phyloP scores from a whole-genome alignment of 2,113 vertebrate genomes.

The Amphiprion percula region DNA sequence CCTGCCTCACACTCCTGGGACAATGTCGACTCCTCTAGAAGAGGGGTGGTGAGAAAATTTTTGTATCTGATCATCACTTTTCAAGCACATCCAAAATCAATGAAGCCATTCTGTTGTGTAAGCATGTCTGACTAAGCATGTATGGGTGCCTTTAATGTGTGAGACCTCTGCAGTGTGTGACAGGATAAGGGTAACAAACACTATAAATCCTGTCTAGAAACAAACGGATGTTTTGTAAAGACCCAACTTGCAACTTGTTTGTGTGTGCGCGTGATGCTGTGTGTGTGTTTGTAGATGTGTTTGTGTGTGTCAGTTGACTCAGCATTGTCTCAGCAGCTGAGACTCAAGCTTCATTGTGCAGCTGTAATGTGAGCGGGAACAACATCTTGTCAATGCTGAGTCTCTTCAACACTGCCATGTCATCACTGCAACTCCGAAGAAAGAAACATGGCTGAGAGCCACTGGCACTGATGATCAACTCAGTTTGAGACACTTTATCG shows the following conservation, averaged over 20 bases:
- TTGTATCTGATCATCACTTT: constrained; percentile 49
- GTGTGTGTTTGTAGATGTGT: constrained; percentile 11
- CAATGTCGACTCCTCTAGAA: constrained; percentile 24
- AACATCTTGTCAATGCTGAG: constrained; percentile 35
- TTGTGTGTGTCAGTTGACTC: constrained; percentile 44
- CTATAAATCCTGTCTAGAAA: constrained; percentile 8
- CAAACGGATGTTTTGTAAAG: constrained; percentile 7
- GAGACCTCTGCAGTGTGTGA: constrained; percentile 31
- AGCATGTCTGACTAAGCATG: constrained; percentile 30
- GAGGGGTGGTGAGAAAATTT: constrained; percentile 11
- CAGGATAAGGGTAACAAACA: constrained; percentile 37
- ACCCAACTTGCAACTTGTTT: constrained; percentile 29
- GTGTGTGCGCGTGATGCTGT: background rate
- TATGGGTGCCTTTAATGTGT: background rate
- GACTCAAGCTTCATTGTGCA: constrained; percentile 40
- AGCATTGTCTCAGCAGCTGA: constrained; percentile 62
- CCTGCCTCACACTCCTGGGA: constrained; percentile 10
- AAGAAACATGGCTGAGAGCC: constrained; percentile 31
- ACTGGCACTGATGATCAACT: background rate
- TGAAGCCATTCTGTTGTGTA: constrained; percentile 15
- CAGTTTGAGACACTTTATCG: constrained; percentile 15
- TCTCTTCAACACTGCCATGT: constrained; percentile 32
- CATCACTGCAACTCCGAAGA: constrained; percentile 13
- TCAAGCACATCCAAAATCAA: constrained; percentile 33
- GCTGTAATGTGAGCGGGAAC: constrained; percentile 56